These are phyloP conservation scores for Gnatocerus cornutus DNA, from an alignment of 2,888 invertebrate genomes.

Conservation along the genomic window DNA sequence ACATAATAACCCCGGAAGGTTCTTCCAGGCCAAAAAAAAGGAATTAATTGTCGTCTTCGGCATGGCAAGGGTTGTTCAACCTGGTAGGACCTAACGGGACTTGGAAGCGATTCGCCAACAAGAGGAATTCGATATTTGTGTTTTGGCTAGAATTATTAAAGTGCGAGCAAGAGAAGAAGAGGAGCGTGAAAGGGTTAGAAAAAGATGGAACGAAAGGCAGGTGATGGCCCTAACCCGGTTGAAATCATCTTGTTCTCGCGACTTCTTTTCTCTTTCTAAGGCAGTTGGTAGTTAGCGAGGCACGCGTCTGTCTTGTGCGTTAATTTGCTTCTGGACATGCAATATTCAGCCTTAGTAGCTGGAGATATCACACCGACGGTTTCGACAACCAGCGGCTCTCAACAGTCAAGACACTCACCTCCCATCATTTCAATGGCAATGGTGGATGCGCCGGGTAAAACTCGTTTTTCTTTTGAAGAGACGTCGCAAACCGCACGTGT, in stretches of 20 bases:
- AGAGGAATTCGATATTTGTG: slow-evolving; percentile 60
- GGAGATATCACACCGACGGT: slow-evolving; percentile 39
- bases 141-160: slow-evolving; percentile 52
- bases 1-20: slow-evolving; percentile 63
- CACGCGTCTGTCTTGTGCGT: slow-evolving; percentile 65
- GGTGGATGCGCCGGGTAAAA: too few relatives aligned
- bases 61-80: slow-evolving; percentile 67
- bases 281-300: slow-evolving; percentile 64
- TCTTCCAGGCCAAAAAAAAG: slow-evolving; percentile 38
- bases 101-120: slow-evolving; percentile 62
- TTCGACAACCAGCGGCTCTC: background rate
- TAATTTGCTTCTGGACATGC: slow-evolving; percentile 56
- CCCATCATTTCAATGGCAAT: too few relatives aligned
- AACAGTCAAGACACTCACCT: too few relatives aligned
- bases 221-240: slow-evolving; percentile 48
- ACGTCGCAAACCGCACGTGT: slow-evolving; percentile 13
- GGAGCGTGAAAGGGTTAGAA: slow-evolving; percentile 32
- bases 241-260: slow-evolving; percentile 50
- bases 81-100: slow-evolving; percentile 65
- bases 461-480: too few relatives aligned
- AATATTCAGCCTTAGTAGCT: slow-evolving; percentile 42
- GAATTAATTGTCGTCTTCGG: slow-evolving; percentile 51
- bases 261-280: slow-evolving; percentile 65
- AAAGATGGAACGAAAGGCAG: slow-evolving; percentile 45
- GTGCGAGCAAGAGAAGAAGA: slow-evolving; percentile 29